Conservation (phyloP, 2,113 vertebrate species). For the Larimichthys crocea region DNA sequence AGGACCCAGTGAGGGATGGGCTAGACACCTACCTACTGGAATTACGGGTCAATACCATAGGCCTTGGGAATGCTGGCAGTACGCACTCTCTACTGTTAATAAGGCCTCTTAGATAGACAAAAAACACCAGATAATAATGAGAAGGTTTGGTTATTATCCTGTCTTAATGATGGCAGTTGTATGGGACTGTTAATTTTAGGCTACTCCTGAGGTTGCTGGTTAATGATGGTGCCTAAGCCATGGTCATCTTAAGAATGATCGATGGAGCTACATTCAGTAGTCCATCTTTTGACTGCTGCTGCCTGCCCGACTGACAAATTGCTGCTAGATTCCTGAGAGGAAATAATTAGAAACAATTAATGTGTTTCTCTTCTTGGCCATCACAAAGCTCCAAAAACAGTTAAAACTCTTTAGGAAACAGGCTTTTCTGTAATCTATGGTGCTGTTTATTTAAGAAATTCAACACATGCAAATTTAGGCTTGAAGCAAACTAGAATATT, state of each 20-base stretch:
- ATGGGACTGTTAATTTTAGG: slow-evolving; percentile 58
- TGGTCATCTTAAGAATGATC: slow-evolving; percentile 67
- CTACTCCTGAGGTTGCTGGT: slow-evolving; percentile 60
- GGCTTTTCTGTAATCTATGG: not conserved
- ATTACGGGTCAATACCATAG: slow-evolving; percentile 55
- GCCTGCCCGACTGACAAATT: slow-evolving; percentile 52
- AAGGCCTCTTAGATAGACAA: slow-evolving; percentile 28
- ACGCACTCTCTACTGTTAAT: slow-evolving; percentile 33
- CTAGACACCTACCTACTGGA: slow-evolving; percentile 49
- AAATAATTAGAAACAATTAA: slow-evolving; percentile 66
- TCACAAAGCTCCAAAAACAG: slow-evolving; percentile 22
- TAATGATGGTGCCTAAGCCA: slow-evolving; percentile 52
- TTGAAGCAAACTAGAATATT: slow-evolving; percentile 28
- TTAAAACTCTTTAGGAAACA: not conserved
- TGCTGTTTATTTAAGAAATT: not conserved
- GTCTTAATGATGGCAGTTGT: slow-evolving; percentile 52
- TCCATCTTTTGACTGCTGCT: slow-evolving; percentile 55
- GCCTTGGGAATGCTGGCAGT: slow-evolving; percentile 47
- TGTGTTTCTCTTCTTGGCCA: slow-evolving; percentile 46
- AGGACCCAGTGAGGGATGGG: slow-evolving; percentile 50
- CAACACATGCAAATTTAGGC: not conserved
- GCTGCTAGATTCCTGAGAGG: slow-evolving; percentile 50
- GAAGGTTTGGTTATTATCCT: slow-evolving; percentile 40
- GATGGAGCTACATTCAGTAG: slow-evolving; percentile 42
- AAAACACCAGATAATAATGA: slow-evolving; percentile 18